Evolutionary conservation across 2,113 vertebrate species (phyloP), one percentile per base, ranked within the genome.

Genomic region (Typhlomys cinereus): DNA sequence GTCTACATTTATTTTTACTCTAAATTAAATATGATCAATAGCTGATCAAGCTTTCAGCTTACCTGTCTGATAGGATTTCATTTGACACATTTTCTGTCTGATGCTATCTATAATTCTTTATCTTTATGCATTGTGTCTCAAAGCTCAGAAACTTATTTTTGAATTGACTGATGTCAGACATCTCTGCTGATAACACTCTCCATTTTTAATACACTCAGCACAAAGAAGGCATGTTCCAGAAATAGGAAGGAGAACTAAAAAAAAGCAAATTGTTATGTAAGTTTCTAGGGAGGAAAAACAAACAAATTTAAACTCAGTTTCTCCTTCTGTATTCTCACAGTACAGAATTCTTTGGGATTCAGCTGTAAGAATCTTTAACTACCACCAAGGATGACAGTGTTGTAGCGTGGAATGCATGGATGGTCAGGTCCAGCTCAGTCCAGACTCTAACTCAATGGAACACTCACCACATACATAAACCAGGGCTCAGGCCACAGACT

Each of bases 391-490:
- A 69, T 3, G 6, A 59, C 39, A 29, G 25, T 34, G 80, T 34
- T 89, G 10, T 14, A 46, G 7, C 23, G n/a, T 18, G 34, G 27
- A 67, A 4, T 4, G 25, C 9, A 41, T 62, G 3, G 18, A 46
- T 21, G 25, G 39, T 8, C 11, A 20, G 4, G 1, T 41, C 27
- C 4, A 3, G 1, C 41, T 39, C 20, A 50, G 7, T 12, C 6
- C 2, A 34, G 13, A 25, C 20, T 34, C 27, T 12, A 15, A 46
- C 10, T 70, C 27, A 25, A 7, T 62, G 27, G 13, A 39, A 17
- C 23, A 62, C 7, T 1, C 12, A 17, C 73, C 20, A 74, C 7
- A 17, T 23, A 41, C 13, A 41, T 3, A 20, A 12, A 4, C 14
- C 12, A 31, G 17, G 4, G 11, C 34, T 61, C 23, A 39, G 10